These are phyloP conservation scores for Psittacula cyanocephala DNA, from an alignment of 2,113 vertebrate species.

Conservation along the genomic window DNA sequence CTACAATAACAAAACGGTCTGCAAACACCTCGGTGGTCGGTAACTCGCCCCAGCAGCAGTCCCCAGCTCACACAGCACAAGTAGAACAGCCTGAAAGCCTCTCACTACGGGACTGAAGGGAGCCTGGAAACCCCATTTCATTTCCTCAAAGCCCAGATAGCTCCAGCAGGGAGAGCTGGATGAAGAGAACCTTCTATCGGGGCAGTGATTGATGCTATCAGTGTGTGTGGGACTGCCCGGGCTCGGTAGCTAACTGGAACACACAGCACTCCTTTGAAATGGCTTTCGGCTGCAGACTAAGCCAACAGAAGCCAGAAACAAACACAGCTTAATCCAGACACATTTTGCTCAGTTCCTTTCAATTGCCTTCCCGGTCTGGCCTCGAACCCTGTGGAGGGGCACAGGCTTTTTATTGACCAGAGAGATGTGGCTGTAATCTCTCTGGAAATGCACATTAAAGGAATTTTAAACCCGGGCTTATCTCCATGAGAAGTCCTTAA, in stretches of 20 bases:
- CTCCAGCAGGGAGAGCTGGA: background rate
- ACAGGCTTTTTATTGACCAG: constrained; percentile 44
- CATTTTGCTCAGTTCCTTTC: background rate
- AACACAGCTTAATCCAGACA: background rate
- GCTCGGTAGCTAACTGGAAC: background rate
- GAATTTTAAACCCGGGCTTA: constrained; percentile 50
- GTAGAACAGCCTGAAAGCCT: background rate
- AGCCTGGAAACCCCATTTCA: fast-evolving
- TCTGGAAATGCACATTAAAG: constrained; percentile 55
- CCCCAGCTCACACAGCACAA: fast-evolving
- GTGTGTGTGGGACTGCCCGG: background rate
- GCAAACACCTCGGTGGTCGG: background rate
- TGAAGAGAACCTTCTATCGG: background rate
- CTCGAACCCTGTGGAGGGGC: background rate
- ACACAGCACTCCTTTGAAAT: background rate
- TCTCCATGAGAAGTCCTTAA: constrained; percentile 13
- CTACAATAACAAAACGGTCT: fast-evolving
- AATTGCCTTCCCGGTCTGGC: background rate
- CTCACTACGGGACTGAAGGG: fast-evolving
- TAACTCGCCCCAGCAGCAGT: fast-evolving
- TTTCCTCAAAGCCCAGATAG: background rate
- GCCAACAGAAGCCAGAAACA: background rate
- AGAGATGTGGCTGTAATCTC: constrained; percentile 47
- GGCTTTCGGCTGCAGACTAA: background rate
- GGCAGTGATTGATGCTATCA: background rate